Percentiles rank a stretch among this genome's conserved stretches.
Conservation (phyloP, 1,140 invertebrate genomes). For the Thalassaphorura encarpata region DNA sequence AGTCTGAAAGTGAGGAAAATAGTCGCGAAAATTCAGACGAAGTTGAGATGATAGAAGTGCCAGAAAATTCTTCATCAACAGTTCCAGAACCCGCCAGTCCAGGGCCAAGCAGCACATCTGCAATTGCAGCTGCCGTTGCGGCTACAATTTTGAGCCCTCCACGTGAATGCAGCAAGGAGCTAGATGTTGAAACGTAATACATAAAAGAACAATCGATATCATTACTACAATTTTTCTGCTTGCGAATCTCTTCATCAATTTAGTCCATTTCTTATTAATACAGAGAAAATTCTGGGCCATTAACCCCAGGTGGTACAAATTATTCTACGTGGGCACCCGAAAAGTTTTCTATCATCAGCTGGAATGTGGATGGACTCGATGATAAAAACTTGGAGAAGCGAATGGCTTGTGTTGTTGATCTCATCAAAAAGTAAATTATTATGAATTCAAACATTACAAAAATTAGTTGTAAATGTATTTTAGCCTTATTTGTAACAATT, state of each 20-base stretch:
- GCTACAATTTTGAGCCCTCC: too few species aligned
- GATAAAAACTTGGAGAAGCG: slow-evolving; percentile 43
- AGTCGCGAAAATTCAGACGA: not conserved
- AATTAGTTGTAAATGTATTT: not conserved
- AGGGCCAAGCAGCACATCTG: too few species aligned
- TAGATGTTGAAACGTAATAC: too few species aligned
- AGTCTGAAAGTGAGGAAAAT: not conserved
- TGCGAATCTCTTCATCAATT: too few species aligned
- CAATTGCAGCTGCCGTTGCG: not conserved
- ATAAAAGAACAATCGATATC: too few species aligned
- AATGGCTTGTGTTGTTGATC: slow-evolving; percentile 43
- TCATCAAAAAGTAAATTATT: slow-evolving; percentile 41
- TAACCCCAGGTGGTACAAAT: not conserved
- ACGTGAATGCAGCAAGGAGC: too few species aligned
- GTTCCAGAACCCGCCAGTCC: too few species aligned
- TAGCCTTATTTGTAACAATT: slow-evolving; percentile 13
- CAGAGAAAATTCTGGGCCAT: too few species aligned
- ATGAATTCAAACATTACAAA: too few species aligned
- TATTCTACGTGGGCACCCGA: slow-evolving; percentile 35
- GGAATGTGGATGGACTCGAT: slow-evolving; percentile 56
- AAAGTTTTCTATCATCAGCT: slow-evolving; percentile 42
- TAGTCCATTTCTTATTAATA: too few species aligned
- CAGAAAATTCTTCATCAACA: not conserved
- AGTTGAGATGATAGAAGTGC: not conserved
- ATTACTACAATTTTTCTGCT: too few species aligned